Evolutionary conservation across 2,797 vertebrate genomes (phyloP), one percentile per base, ranked within the genome.

Genomic region (Pangasius macronema): DNA sequence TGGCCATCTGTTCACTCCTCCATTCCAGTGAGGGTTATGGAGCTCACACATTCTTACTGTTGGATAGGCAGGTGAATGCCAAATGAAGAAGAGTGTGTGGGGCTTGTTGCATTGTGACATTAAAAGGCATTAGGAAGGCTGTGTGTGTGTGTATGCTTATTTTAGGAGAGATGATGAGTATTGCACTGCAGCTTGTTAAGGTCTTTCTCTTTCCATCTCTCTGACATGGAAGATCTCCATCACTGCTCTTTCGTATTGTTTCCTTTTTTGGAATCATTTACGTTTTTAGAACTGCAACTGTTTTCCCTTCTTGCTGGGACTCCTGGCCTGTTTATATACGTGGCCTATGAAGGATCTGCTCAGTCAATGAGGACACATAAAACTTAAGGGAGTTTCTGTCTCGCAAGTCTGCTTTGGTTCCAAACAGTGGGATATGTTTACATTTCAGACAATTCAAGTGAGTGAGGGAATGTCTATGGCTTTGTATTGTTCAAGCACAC

Each of bases 1-100:
- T 90, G 91, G 92, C 94, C 93, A 94, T 95, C 94, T 96, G 93
- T 96, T 94, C 94, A 93, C 93, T 94, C 92, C 93, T 92, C 89
- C 92, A 92, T 92, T 94, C 87, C 91, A 95, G 92, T 93, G 93
- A 94, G 16, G 42, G 39, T 42, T 96, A 94, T 95, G 94, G 94
- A 93, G 93, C 93, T 93, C 93, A 90, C 88, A 76, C 93, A 94
- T 95, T 95, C 94, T 92, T 94, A 87, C 87, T 91, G 91, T 90
- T 90, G 92, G 90, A 90, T 93, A 92, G 88, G 93, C 93, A 92
- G 90, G 85, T 85, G 57, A 89, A 86, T 49, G 27, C 46, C 42
- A 61, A 57, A 65, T 80, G 61, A 42, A 59, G 33, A 76, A 33
- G 5, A 53, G 80, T 86, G 80, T 77, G 36, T 79, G 86, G 68